These are phyloP conservation scores for Drosophila parabipectinata DNA, from an alignment of 1,140 invertebrate species.

Conservation along the genomic window DNA sequence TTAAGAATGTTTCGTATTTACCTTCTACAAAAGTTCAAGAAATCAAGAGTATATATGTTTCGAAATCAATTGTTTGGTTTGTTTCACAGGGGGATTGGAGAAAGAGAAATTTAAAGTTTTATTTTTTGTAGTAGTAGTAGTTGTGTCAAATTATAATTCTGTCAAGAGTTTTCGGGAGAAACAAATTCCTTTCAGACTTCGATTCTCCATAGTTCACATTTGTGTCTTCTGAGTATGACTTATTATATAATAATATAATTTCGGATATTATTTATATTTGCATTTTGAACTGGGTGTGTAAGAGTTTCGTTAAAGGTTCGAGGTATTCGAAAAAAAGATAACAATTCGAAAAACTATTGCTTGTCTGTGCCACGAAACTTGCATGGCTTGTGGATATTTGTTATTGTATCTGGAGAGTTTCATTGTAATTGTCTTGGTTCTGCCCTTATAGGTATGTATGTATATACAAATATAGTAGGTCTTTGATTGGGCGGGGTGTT, in stretches of 20 bases:
- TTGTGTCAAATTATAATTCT: conserved; percentile 59
- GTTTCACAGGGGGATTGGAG: conserved; percentile 68
- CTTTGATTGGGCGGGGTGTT: conserved; percentile 2
- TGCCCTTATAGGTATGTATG: conserved; percentile 4
- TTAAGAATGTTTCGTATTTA: conserved; percentile 77
- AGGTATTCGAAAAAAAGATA: no score
- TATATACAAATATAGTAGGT: background rate
- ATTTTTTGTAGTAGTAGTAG: conserved; percentile 60
- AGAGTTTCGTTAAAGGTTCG: conserved; percentile 50
- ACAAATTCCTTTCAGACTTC: conserved; percentile 20
- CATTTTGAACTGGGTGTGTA: conserved; percentile 79
- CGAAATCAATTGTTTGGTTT: conserved; percentile 70
- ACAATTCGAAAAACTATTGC: conserved; percentile 49
- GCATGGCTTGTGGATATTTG: conserved; percentile 53
- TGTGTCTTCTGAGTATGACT: conserved; percentile 48
- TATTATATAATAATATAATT: conserved; percentile 38
- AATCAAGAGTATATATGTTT: conserved; percentile 81
- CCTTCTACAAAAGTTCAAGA: conserved; percentile 84
- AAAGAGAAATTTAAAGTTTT: conserved; percentile 83
- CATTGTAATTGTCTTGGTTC: conserved; percentile 52
- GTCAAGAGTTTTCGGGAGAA: conserved; percentile 41
- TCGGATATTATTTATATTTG: conserved; percentile 64
- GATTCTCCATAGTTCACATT: conserved; percentile 24
- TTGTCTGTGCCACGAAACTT: conserved; percentile 61
- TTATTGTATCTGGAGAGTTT: conserved; percentile 39